Percentiles rank a stretch among this genome's conserved stretches.
phyloP scores from a whole-genome alignment of 2,113 vertebrate species.

The Rhea americana region DNA sequence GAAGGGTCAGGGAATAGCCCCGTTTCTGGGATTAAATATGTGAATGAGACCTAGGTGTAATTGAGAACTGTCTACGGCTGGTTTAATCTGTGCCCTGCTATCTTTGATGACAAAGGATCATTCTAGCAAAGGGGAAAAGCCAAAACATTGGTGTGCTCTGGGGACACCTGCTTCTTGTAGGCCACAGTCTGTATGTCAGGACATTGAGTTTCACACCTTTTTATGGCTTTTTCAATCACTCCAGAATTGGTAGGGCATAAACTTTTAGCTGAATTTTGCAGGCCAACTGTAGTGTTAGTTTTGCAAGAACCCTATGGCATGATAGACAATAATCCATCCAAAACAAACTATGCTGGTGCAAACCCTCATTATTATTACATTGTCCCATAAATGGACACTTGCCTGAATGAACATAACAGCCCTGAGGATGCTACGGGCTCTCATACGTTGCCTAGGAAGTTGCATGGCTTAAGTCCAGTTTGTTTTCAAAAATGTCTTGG shows the following conservation, averaged over 20 bases:
- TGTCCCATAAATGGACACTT: neutral
- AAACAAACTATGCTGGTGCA: neutral
- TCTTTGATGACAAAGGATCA: neutral
- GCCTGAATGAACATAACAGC: neutral
- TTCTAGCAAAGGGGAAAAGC: neutral
- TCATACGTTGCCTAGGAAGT: neutral
- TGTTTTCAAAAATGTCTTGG: conserved; percentile 6
- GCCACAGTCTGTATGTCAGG: neutral
- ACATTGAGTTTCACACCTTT: neutral
- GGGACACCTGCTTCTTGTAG: neutral
- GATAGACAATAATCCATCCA: neutral
- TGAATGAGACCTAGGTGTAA: neutral
- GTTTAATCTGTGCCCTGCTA: neutral
- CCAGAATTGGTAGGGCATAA: neutral
- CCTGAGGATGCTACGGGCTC: neutral
- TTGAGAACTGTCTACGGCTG: neutral
- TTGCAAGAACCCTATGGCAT: neutral
- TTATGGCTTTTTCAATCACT: neutral
- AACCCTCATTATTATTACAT: neutral
- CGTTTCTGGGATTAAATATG: neutral
- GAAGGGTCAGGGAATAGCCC: neutral
- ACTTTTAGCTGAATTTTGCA: neutral
- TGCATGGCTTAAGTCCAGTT: neutral
- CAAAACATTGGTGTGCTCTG: neutral
- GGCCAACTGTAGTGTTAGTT: neutral